These are phyloP conservation scores for Tachyglossus aculeatus DNA, from an alignment of 2,797 vertebrate genomes.

Conservation along the genomic window DNA sequence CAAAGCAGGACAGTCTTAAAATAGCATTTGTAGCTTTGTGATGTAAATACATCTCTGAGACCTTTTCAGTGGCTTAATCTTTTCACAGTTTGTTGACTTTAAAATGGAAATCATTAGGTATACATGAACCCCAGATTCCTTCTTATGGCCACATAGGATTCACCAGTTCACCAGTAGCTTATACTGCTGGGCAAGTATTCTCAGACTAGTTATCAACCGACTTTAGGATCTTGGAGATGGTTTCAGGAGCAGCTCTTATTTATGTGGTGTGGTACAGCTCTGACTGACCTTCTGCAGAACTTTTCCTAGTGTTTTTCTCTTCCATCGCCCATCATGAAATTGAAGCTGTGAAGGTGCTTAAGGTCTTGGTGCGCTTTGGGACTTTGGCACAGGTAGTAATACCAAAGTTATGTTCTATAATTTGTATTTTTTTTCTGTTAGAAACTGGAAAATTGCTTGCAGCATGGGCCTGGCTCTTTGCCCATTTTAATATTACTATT, in stretches of 20 bases:
- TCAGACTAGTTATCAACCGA: slow-evolving; percentile 7
- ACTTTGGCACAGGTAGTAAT: background rate
- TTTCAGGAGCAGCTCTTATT: background rate
- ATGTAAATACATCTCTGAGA: background rate
- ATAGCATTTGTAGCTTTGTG: background rate
- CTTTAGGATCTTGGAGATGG: background rate
- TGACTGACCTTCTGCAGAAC: background rate
- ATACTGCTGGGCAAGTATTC: background rate
- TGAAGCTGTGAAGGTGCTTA: background rate
- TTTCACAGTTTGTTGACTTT: no score
- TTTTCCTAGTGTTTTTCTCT: background rate
- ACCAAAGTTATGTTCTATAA: background rate
- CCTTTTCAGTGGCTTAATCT: no score
- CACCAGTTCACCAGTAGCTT: background rate
- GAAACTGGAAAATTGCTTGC: background rate
- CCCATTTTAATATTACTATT: background rate
- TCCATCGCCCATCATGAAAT: background rate
- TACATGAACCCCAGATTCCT: background rate
- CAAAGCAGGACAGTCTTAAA: background rate
- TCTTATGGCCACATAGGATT: background rate
- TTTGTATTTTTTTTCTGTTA: background rate
- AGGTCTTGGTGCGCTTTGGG: background rate
- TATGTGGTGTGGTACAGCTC: background rate
- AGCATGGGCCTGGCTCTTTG: background rate
- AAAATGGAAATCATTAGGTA: slow-evolving; percentile 5